phyloP scores from a whole-genome alignment of 2,797 vertebrate species.

The Cheirogaleus major region DNA sequence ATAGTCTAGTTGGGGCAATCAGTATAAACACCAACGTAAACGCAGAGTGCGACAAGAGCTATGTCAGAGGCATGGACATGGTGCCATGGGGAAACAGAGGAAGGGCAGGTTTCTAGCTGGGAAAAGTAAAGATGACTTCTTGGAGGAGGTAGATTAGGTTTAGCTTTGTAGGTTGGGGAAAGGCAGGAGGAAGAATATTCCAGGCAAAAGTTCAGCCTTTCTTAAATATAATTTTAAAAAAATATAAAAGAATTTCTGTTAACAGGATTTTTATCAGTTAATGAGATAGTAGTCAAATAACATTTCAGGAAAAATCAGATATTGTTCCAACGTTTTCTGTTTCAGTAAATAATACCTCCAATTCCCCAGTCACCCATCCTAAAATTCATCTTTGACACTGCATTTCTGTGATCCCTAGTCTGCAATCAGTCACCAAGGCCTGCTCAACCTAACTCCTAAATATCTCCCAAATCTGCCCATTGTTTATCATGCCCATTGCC shows the following conservation, averaged over 20 bases:
- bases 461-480: neutral
- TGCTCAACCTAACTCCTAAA: neutral
- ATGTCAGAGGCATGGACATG: neutral
- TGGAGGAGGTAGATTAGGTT: neutral
- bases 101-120: neutral
- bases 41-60: neutral
- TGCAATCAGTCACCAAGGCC: neutral
- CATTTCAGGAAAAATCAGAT: neutral
- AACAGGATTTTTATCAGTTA: neutral
- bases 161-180: neutral
- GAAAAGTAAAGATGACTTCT: neutral
- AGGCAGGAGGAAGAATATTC: neutral
- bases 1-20: neutral
- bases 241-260: neutral
- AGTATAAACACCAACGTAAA: neutral
- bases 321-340: neutral
- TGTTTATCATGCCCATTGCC: neutral
- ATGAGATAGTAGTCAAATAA: neutral
- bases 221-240: neutral
- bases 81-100: neutral
- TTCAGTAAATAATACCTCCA: neutral
- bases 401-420: neutral
- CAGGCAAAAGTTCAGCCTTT: neutral
- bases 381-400: neutral
- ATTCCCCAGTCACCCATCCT: neutral